These are phyloP conservation scores for Alligator mississippiensis DNA, from an alignment of 2,113 vertebrate genomes.

Conservation along the genomic window DNA sequence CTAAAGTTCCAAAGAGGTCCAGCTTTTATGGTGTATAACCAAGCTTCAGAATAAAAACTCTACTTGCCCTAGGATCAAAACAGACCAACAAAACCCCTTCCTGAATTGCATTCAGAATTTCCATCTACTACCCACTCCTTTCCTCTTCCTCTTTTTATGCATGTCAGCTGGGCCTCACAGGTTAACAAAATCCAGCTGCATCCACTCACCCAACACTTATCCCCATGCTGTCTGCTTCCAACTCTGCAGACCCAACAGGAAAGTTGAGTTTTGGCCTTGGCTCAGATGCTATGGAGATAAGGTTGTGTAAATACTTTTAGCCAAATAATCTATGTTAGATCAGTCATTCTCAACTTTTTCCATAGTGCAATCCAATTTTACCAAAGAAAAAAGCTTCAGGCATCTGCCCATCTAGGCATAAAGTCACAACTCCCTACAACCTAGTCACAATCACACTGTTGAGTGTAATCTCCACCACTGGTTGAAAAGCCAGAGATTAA, in stretches of 20 bases:
- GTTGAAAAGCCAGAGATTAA: background rate
- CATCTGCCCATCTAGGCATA: background rate
- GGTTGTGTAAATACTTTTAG: conserved; percentile 37
- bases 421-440: background rate
- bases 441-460: background rate
- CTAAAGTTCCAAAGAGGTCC: background rate
- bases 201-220: conserved; percentile 29
- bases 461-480: background rate
- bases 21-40: background rate
- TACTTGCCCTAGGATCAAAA: background rate
- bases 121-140: background rate
- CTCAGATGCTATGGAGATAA: conserved; percentile 47
- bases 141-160: background rate
- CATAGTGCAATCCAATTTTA: conserved; percentile 6
- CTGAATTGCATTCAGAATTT: background rate
- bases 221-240: conserved; percentile 26
- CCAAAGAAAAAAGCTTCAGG: background rate
- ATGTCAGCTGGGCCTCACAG: background rate
- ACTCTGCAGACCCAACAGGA: conserved; percentile 3
- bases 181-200: conserved; percentile 45
- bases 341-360: background rate
- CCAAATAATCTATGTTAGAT: conserved; percentile 35
- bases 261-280: conserved; percentile 29
- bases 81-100: background rate
- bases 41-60: background rate